Conservation (phyloP, 1,140 invertebrate species). For the Drosophila lacertosa region DNA sequence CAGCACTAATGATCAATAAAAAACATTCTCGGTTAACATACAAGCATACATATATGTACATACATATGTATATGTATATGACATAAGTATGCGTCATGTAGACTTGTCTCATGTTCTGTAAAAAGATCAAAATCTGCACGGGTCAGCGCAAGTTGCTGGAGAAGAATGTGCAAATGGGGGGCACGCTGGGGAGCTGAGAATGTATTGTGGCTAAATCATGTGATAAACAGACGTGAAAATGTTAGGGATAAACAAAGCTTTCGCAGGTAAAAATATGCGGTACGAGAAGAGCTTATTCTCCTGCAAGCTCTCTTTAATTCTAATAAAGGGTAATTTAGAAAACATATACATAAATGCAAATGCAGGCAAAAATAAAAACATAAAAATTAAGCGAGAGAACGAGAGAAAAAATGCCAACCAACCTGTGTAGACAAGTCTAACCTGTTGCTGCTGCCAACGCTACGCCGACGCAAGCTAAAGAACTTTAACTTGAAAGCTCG, state of each 20-base stretch:
- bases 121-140: slow-evolving; percentile 4
- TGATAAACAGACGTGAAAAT: no score
- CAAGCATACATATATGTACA: not conserved
- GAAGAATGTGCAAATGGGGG: slow-evolving; percentile 15
- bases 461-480: slow-evolving; percentile 60
- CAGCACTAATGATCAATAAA: no score
- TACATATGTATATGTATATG: not conserved
- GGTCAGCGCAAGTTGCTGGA: slow-evolving; percentile 16
- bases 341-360: slow-evolving; percentile 30
- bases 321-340: not conserved
- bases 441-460: slow-evolving; percentile 50
- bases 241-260: slow-evolving; percentile 3
- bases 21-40: no score
- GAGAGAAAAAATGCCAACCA: slow-evolving; percentile 31
- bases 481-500: slow-evolving; percentile 73
- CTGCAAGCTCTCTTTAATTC: not conserved
- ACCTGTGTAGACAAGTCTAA: slow-evolving; percentile 53
- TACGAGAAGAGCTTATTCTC: not conserved
- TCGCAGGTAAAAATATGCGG: not conserved
- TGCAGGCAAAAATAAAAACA: slow-evolving; percentile 31
- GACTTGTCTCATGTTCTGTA: not conserved
- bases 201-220: slow-evolving; percentile 30
- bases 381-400: slow-evolving; percentile 47
- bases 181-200: slow-evolving; percentile 5
- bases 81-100: slow-evolving; percentile 5